A percentile compares a stretch with the other conserved stretches of the same genome.
Conservation (phyloP, 2,888 invertebrate species). For the Tholera decimalis region DNA sequence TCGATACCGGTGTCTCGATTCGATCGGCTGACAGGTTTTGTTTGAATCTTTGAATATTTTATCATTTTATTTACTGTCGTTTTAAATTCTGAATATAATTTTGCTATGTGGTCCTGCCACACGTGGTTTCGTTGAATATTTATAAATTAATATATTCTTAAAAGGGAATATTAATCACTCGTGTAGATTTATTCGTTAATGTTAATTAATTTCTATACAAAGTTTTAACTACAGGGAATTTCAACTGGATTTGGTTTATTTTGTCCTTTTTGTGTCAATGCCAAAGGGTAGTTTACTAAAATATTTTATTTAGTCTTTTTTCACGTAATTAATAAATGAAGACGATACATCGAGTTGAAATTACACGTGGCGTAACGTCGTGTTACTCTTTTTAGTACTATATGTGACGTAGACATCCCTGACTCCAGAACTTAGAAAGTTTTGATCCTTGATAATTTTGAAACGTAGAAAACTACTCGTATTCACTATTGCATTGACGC, state of each 20-base stretch:
- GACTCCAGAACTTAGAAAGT: no score
- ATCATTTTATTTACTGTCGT: slow-evolving; percentile 61
- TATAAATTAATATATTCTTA: slow-evolving; percentile 17
- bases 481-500: not conserved
- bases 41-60: slow-evolving; percentile 67
- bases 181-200: not conserved
- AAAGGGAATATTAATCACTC: not conserved
- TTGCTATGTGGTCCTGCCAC: slow-evolving; percentile 32
- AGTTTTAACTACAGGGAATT: not conserved
- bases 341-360: no score
- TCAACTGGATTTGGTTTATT: not conserved
- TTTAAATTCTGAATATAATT: slow-evolving; percentile 64
- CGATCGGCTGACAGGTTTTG: slow-evolving; percentile 67
- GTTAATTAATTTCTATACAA: slow-evolving; percentile 5
- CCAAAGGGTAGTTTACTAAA: no score
- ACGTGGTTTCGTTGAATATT: slow-evolving; percentile 40
- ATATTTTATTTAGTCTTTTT: no score
- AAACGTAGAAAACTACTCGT: no score
- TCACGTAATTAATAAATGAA: no score
- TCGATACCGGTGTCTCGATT: slow-evolving; percentile 82
- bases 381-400: no score
- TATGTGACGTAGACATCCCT: no score
- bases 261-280: no score
- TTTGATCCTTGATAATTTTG: no score
- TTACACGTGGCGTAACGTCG: no score